Evolutionary conservation across 2,888 invertebrate genomes (phyloP), one percentile per base, ranked within the genome.

Genomic region (Tridacna crocea): DNA sequence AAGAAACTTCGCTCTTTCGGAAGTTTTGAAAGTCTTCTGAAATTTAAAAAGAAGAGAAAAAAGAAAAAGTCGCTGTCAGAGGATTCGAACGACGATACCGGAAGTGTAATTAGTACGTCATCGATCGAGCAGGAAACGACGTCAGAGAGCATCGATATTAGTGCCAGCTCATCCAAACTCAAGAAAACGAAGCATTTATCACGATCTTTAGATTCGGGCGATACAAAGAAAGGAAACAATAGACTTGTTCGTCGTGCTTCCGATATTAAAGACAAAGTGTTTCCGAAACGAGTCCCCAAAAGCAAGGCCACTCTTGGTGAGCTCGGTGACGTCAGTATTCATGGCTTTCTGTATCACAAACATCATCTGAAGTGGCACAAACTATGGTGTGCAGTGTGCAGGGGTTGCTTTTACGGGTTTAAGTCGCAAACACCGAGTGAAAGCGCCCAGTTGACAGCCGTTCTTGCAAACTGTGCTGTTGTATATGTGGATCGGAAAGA

Each of bases 341-440:
- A 83, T 46, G 89, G 89, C 0, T 88, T 82, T 77, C 68, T 90
- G 13, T 84, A 89, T 68, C 83, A 89, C 60, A 89, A 89, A 74
- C 75, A 84, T 24, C 83, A 88, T 27, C 75, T 89, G 8, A 90
- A 90, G 73, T 92, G 91, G 90, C 87, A 87, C 27, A 88, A 88
- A 75, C 68, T 91, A 11, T 91, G 90, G 90, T 91, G 91, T 80
- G 88, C 88, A 2, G 87, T 92, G n/a, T 89, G 88, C 70, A 78
- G 88, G n/a, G 91, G 92, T 0, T 89, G 89, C 75, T 87, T 92
- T 68, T 92, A 91, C 80, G 89, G 88, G 65, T 92, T 92, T 75
- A 89, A 89, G 65, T 83, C 90, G 0, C 87, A 91, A 65, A 81
- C 86, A 11, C 80, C 82, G 1, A 87, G 88, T 0, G 91, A 91